phyloP scores from a whole-genome alignment of 2,797 vertebrate genomes.

The Chelmon rostratus region DNA sequence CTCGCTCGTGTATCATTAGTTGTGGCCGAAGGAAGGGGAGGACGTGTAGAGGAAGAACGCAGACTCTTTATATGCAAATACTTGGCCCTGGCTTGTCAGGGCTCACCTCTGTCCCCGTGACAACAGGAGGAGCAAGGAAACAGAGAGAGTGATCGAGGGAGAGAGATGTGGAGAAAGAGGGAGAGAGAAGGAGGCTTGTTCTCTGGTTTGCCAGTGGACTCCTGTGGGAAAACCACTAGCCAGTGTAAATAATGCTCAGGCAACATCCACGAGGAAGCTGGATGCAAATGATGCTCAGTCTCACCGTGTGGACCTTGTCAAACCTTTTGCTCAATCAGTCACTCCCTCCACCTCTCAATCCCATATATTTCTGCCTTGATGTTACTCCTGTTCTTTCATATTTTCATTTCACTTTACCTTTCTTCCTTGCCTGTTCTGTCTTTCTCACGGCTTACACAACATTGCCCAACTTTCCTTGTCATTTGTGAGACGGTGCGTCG shows the following conservation, averaged over 20 bases:
- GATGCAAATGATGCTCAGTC: slow-evolving; percentile 47
- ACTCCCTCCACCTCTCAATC: slow-evolving; percentile 5
- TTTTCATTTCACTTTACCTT: slow-evolving; percentile 23
- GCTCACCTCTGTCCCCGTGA: slow-evolving; percentile 78
- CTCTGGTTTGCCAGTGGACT: slow-evolving; percentile 38
- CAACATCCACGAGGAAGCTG: slow-evolving; percentile 30
- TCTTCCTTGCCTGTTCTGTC: background rate
- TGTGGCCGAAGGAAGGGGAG: slow-evolving; percentile 56
- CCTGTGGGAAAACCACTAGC: slow-evolving; percentile 45
- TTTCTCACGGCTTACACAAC: slow-evolving; percentile 19
- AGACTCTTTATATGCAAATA: slow-evolving; percentile 80
- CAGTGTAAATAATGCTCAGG: slow-evolving; percentile 62
- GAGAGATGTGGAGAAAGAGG: slow-evolving; percentile 30
- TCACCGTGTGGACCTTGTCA: slow-evolving; percentile 16
- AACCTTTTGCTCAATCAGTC: slow-evolving; percentile 21
- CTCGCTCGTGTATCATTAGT: slow-evolving; percentile 73
- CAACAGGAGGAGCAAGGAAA: slow-evolving; percentile 69
- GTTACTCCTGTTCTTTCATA: background rate
- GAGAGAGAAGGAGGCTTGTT: slow-evolving; percentile 13
- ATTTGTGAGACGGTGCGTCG: slow-evolving; percentile 22
- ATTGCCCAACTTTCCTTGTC: slow-evolving; percentile 32
- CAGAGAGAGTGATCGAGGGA: slow-evolving; percentile 59
- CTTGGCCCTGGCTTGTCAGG: slow-evolving; percentile 76
- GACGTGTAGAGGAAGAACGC: slow-evolving; percentile 50
- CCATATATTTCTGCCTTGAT: background rate